phyloP scores from a whole-genome alignment of 1,140 invertebrate genomes.

The Steinernema khuongi region DNA sequence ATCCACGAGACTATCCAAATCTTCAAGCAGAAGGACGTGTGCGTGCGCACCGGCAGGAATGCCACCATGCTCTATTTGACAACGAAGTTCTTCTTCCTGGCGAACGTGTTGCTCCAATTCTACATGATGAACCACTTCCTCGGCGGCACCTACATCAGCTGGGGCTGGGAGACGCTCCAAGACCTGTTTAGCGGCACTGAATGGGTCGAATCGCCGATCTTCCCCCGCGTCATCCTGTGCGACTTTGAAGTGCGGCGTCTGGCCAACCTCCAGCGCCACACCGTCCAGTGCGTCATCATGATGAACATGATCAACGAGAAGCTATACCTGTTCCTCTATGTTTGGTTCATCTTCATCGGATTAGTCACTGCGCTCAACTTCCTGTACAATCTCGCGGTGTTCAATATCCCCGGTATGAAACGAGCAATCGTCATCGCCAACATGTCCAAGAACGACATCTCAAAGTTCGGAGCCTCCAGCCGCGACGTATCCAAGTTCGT shows the following conservation, averaged over 20 bases:
- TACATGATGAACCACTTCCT: slow-evolving; percentile 62
- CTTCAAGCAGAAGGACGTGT: slow-evolving; percentile 39
- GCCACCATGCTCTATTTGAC: slow-evolving; percentile 61
- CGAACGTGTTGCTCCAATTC: slow-evolving; percentile 62
- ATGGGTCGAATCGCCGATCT: slow-evolving; percentile 32
- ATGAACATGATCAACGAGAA: slow-evolving; percentile 58
- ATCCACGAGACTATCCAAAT: slow-evolving; percentile 46
- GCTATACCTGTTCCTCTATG: slow-evolving; percentile 53
- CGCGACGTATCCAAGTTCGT: slow-evolving; percentile 42
- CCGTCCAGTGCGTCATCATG: slow-evolving; percentile 57
- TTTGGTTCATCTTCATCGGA: slow-evolving; percentile 51
- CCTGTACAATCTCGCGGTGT: slow-evolving; percentile 44
- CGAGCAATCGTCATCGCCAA: neutral
- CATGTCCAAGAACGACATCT: neutral
- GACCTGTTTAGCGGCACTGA: slow-evolving; percentile 39
- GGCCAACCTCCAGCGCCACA: slow-evolving; percentile 46
- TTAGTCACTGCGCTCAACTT: slow-evolving; percentile 48
- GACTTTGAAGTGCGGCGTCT: slow-evolving; percentile 36
- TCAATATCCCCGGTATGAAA: neutral
- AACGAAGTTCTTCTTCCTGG: slow-evolving; percentile 61
- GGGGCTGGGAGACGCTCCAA: slow-evolving; percentile 57
- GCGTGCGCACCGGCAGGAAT: slow-evolving; percentile 48
- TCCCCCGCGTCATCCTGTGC: slow-evolving; percentile 35
- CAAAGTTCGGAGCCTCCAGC: neutral
- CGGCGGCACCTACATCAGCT: slow-evolving; percentile 61